phyloP scores from a whole-genome alignment of 2,113 vertebrate genomes.

The Thunnus maccoyii region DNA sequence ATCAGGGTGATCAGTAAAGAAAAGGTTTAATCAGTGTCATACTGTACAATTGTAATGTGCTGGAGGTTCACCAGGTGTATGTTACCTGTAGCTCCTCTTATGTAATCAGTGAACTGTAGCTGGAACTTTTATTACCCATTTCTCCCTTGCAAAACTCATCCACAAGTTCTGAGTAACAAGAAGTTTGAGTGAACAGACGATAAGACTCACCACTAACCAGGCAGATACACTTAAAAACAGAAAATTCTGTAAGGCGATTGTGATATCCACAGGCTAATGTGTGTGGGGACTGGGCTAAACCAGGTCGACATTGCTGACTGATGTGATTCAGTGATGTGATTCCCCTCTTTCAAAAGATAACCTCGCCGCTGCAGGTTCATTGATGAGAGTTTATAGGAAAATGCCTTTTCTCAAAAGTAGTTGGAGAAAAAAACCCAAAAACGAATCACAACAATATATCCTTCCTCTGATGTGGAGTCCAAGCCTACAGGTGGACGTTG shows the following conservation, averaged over 20 bases:
- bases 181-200: slow-evolving; percentile 8
- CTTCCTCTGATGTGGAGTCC: no score
- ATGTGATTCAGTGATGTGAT: not conserved
- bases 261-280: no score
- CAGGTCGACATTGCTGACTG: not conserved
- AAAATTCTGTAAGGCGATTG: not conserved
- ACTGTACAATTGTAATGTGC: no score
- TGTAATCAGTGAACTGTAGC: slow-evolving; percentile 5
- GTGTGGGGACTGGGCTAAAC: not conserved
- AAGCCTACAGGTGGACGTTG: not conserved
- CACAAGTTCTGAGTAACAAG: slow-evolving; percentile 13
- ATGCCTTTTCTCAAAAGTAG: not conserved
- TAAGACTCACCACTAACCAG: not conserved
- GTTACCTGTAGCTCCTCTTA: not conserved
- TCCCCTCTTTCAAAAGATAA: not conserved
- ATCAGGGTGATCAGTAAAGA: not conserved
- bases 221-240: not conserved
- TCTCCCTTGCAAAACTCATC: not conserved
- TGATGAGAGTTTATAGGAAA: not conserved
- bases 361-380: not conserved
- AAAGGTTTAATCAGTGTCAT: not conserved
- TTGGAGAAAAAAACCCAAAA: not conserved
- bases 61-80: no score
- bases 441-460: not conserved
- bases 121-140: not conserved